phyloP scores from a whole-genome alignment of 2,113 vertebrate species.

The Menidia beryllina region DNA sequence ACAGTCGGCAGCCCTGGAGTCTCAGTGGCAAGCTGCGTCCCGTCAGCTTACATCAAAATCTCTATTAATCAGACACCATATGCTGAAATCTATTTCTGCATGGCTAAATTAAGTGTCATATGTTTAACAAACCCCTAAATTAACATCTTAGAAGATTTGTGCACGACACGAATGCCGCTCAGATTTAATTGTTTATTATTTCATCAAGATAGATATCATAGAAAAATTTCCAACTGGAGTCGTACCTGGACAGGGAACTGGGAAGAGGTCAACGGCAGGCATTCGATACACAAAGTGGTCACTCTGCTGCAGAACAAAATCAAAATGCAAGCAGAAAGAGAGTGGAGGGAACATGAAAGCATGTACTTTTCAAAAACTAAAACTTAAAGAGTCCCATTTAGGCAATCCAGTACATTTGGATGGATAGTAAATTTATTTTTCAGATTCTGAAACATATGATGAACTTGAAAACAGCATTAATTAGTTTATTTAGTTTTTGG shows the following conservation, averaged over 20 bases:
- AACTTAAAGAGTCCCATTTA: background rate
- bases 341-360: background rate
- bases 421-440: background rate
- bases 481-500: background rate
- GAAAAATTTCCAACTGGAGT: background rate
- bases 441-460: background rate
- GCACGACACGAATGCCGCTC: background rate
- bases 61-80: background rate
- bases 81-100: background rate
- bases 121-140: background rate
- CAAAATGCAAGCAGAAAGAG: background rate
- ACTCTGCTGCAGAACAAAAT: conserved; percentile 49
- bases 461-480: background rate
- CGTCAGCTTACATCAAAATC: background rate
- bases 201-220: no score
- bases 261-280: conserved; percentile 64
- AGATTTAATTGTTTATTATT: no score
- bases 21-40: background rate
- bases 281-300: conserved; percentile 77
- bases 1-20: background rate
- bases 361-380: background rate
- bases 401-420: background rate
- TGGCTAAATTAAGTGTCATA: background rate
- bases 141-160: background rate
- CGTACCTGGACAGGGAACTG: conserved; percentile 75